These are phyloP conservation scores for Melanerpes aurifrons DNA, from an alignment of 2,113 vertebrate genomes.

Conservation along the genomic window DNA sequence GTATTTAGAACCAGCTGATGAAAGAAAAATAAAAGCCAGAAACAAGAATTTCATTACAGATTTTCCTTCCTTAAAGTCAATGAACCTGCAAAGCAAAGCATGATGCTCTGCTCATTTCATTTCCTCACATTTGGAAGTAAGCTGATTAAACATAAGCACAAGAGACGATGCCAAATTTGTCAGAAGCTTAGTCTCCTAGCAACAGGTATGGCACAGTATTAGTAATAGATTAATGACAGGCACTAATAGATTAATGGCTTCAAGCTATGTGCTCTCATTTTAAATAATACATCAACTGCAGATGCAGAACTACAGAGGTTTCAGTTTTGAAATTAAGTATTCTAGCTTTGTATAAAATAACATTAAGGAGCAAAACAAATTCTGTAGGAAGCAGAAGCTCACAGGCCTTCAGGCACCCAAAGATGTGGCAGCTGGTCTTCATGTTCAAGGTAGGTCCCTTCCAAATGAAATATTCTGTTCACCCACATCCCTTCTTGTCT, in stretches of 20 bases:
- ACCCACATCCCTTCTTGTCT: neutral
- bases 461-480: neutral
- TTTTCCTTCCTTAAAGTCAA: slow-evolving; percentile 10
- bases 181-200: slow-evolving; percentile 86
- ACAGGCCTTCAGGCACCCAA: neutral
- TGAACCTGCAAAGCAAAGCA: slow-evolving; percentile 1
- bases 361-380: neutral
- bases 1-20: neutral
- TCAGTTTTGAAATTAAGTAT: neutral
- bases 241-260: slow-evolving; percentile 36
- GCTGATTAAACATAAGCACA: slow-evolving; percentile 84
- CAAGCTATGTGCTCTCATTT: neutral
- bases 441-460: neutral
- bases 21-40: neutral
- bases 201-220: slow-evolving; percentile 79
- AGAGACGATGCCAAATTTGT: slow-evolving; percentile 81
- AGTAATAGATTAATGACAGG: slow-evolving; percentile 46
- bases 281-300: neutral
- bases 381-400: neutral
- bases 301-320: neutral
- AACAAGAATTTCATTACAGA: neutral
- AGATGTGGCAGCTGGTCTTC: neutral
- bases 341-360: neutral
- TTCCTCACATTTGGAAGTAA: slow-evolving; percentile 76
- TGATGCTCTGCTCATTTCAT: slow-evolving; percentile 3